These are phyloP conservation scores for Coccyzus lansbergi DNA, from an alignment of 2,797 vertebrate genomes.

Conservation along the genomic window DNA sequence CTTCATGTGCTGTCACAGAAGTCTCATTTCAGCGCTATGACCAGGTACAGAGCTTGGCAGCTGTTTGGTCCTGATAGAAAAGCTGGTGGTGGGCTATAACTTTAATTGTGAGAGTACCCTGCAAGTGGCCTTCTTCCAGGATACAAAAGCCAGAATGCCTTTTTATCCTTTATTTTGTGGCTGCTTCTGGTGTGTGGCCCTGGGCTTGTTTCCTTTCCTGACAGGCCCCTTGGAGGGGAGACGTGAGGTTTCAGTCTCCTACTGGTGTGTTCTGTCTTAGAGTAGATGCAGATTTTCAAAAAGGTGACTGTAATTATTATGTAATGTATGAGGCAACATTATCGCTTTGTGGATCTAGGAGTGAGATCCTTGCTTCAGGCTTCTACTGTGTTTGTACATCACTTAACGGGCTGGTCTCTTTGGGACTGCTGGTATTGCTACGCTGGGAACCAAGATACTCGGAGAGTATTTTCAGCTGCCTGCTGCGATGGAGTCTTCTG, in stretches of 20 bases:
- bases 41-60: not conserved
- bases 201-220: not conserved
- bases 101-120: not conserved
- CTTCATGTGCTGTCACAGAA: not conserved
- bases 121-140: not conserved
- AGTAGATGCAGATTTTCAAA: not conserved
- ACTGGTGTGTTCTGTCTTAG: not conserved
- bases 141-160: not conserved
- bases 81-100: not conserved
- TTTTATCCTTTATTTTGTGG: not conserved
- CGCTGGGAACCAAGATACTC: not conserved
- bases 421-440: not conserved
- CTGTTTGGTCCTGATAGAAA: not conserved
- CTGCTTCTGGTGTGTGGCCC: accelerated
- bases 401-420: not conserved
- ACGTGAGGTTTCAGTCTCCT: accelerated
- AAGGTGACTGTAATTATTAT: not conserved
- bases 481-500: not conserved
- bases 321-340: not conserved
- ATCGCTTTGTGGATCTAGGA: not conserved
- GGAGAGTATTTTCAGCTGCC: not conserved
- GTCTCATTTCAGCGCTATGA: not conserved
- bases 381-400: not conserved
- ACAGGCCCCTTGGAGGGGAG: not conserved
- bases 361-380: not conserved